Percentiles rank a stretch among this genome's conserved stretches.
phyloP scores from a whole-genome alignment of 2,113 vertebrate genomes.

The Otis tarda region DNA sequence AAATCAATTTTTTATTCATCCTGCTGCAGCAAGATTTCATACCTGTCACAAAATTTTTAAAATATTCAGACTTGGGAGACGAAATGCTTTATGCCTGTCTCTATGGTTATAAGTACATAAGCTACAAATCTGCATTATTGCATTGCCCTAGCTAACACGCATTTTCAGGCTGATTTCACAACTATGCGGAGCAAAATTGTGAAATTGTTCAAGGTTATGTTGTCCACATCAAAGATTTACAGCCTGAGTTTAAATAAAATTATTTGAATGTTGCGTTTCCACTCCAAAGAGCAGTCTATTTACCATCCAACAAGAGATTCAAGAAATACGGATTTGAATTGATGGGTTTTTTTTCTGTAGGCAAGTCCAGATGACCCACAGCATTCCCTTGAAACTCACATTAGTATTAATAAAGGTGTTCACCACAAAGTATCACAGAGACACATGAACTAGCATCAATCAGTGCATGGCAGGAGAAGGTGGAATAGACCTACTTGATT shows the following conservation, averaged over 20 bases:
- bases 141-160: neutral
- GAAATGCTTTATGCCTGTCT: constrained; percentile 18
- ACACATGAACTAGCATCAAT: neutral
- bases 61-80: constrained; percentile 23
- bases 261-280: constrained; percentile 38
- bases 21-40: constrained; percentile 46
- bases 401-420: constrained; percentile 17
- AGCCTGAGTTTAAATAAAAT: constrained; percentile 36
- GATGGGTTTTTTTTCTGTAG: neutral
- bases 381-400: neutral
- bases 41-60: constrained; percentile 56
- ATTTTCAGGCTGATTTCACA: constrained; percentile 64
- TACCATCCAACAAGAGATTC: constrained; percentile 11
- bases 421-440: neutral
- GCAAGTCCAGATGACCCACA: neutral
- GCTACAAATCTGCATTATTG: constrained; percentile 50
- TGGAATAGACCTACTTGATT: neutral
- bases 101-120: neutral
- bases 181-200: neutral
- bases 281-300: constrained; percentile 41
- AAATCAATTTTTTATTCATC: constrained; percentile 52
- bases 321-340: neutral
- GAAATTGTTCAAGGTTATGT: constrained; percentile 21
- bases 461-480: neutral
- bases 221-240: constrained; percentile 58